These are phyloP conservation scores for Scophthalmus maximus DNA, from an alignment of 2,113 vertebrate species.

Conservation along the genomic window DNA sequence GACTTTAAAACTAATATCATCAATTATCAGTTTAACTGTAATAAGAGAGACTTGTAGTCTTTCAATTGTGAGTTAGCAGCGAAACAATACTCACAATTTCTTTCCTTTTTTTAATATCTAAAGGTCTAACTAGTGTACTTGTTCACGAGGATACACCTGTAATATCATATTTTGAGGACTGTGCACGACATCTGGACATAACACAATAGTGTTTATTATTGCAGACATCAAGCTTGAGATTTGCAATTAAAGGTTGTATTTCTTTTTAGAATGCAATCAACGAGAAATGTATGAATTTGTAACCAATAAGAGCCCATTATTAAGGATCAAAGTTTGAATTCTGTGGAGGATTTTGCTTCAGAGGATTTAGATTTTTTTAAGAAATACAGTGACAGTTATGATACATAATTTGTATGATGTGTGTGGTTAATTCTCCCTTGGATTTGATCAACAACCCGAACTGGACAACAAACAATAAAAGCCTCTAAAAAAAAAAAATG, in stretches of 20 bases:
- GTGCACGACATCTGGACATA: no score
- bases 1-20: background rate
- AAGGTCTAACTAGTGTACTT: no score
- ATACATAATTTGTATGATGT: slow-evolving; percentile 36
- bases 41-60: no score
- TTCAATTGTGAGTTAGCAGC: background rate
- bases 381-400: slow-evolving; percentile 11
- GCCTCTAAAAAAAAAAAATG: slow-evolving; percentile 1
- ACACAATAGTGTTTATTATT: no score
- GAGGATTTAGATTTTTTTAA: background rate
- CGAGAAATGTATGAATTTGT: background rate
- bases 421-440: slow-evolving; percentile 1
- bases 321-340: background rate
- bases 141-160: no score
- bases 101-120: background rate
- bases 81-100: background rate
- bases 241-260: no score
- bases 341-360: background rate
- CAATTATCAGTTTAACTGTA: no score
- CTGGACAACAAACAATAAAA: slow-evolving; percentile 19
- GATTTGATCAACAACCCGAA: slow-evolving; percentile 1
- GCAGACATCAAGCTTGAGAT: no score
- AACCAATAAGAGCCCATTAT: slow-evolving; percentile 4
- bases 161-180: background rate
- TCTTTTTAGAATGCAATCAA: no score